These are phyloP conservation scores for Tetraodon nigroviridis DNA, from an alignment of 2,113 vertebrate species.

Conservation along the genomic window DNA sequence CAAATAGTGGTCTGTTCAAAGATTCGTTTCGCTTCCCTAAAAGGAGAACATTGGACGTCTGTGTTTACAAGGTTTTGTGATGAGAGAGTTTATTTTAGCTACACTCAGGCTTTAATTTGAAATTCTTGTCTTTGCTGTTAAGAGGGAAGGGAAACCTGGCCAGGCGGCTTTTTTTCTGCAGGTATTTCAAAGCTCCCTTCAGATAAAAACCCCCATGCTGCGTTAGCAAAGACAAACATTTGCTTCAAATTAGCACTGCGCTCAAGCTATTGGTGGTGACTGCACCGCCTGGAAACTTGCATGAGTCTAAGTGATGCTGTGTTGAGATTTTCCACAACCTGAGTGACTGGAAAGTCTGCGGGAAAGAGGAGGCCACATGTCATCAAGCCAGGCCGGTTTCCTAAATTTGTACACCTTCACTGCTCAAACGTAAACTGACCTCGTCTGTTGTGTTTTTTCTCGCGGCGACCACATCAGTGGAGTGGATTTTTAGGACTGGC, in stretches of 20 bases:
- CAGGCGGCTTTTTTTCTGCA: constrained; percentile 4
- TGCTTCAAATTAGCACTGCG: constrained; percentile 50
- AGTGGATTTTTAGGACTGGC: constrained; percentile 48
- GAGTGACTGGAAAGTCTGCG: constrained; percentile 52
- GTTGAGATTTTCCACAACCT: constrained; percentile 60
- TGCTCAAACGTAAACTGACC: constrained; percentile 49
- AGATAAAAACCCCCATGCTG: too few relatives aligned
- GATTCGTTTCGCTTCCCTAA: constrained; percentile 41
- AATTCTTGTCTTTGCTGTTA: constrained; percentile 36
- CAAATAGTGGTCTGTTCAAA: constrained; percentile 40
- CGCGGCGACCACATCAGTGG: constrained; percentile 63
- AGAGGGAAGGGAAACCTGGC: constrained; percentile 11
- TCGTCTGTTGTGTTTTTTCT: constrained; percentile 44
- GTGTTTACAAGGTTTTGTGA: constrained; percentile 37
- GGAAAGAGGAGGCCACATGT: constrained; percentile 34
- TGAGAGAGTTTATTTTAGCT: constrained; percentile 47
- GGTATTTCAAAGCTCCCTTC: constrained; percentile 8
- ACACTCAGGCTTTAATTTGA: constrained; percentile 36
- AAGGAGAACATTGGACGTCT: constrained; percentile 21
- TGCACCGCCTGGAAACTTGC: constrained; percentile 11
- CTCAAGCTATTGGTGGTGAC: constrained; percentile 14
- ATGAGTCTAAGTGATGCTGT: constrained; percentile 48
- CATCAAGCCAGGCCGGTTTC: constrained; percentile 52
- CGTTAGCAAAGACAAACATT: constrained; percentile 41
- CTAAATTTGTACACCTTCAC: constrained; percentile 64